phyloP scores from a whole-genome alignment of 2,888 invertebrate species.

The Patella ulyssiponensis region DNA sequence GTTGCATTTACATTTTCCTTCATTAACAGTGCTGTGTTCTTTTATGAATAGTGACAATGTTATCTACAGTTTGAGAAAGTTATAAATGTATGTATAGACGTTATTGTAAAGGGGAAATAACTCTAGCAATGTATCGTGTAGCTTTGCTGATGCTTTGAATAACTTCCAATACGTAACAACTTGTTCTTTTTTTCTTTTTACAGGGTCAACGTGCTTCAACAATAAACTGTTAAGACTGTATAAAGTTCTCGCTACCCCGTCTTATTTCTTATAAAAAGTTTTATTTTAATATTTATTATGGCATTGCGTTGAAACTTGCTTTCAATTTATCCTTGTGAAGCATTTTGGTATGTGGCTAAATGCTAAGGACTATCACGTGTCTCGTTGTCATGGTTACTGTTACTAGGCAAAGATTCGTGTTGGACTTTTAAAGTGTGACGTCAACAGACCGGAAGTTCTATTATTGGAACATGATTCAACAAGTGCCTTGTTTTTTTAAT shows the following conservation, averaged over 20 bases:
- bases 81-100: too few species aligned
- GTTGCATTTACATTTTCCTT: too few species aligned
- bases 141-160: too few species aligned
- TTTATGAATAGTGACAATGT: too few species aligned
- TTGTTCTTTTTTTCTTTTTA: not conserved
- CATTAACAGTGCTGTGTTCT: too few species aligned
- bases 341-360: constrained; percentile 10
- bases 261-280: constrained; percentile 16
- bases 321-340: constrained; percentile 13
- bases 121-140: too few species aligned
- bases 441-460: constrained; percentile 3
- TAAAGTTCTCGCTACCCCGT: constrained; percentile 6
- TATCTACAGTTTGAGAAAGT: too few species aligned
- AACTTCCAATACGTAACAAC: constrained; percentile 3
- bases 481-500: constrained; percentile 5
- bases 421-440: constrained; percentile 1
- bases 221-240: too few species aligned
- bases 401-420: not conserved
- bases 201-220: not conserved
- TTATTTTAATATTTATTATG: constrained; percentile 24
- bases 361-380: constrained; percentile 3
- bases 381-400: not conserved
- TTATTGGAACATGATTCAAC: constrained; percentile 8
- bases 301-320: constrained; percentile 29
- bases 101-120: too few species aligned